Conservation (phyloP, 2,113 vertebrate genomes). For the Cheirogaleus medius region DNA sequence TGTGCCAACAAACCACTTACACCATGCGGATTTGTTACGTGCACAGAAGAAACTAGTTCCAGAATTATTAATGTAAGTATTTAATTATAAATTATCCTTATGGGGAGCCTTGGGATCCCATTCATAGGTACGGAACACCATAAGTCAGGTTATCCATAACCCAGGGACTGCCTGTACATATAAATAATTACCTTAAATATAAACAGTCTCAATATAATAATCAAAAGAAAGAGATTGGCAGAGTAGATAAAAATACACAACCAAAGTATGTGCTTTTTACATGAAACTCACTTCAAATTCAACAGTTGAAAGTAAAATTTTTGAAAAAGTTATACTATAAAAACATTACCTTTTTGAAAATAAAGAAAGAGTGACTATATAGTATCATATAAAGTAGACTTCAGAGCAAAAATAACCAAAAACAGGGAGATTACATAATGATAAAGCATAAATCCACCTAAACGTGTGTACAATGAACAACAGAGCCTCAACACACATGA, state of each 20-base stretch:
- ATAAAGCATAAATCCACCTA: neutral
- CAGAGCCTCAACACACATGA: neutral
- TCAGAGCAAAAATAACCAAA: too few relatives aligned
- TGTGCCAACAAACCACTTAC: too few relatives aligned
- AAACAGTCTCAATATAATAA: neutral
- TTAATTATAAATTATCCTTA: too few relatives aligned
- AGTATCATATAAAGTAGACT: too few relatives aligned
- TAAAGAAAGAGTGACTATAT: neutral
- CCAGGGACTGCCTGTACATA: neutral
- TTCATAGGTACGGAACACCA: too few relatives aligned
- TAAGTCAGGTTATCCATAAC: too few relatives aligned
- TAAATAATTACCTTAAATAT: neutral
- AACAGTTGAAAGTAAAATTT: slow-evolving; percentile 7
- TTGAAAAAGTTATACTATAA: neutral
- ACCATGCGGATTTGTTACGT: too few relatives aligned
- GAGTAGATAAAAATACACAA: neutral
- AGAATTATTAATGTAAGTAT: too few relatives aligned
- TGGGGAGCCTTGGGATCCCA: too few relatives aligned
- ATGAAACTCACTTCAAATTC: neutral
- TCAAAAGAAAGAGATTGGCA: neutral
- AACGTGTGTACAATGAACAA: neutral
- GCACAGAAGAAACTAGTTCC: too few relatives aligned
- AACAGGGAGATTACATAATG: too few relatives aligned
- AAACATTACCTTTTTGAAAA: neutral
- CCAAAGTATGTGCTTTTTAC: neutral